Base-by-base conservation (phyloP, 2,113 vertebrate genomes). In the Zapus hudsonius region DNA sequence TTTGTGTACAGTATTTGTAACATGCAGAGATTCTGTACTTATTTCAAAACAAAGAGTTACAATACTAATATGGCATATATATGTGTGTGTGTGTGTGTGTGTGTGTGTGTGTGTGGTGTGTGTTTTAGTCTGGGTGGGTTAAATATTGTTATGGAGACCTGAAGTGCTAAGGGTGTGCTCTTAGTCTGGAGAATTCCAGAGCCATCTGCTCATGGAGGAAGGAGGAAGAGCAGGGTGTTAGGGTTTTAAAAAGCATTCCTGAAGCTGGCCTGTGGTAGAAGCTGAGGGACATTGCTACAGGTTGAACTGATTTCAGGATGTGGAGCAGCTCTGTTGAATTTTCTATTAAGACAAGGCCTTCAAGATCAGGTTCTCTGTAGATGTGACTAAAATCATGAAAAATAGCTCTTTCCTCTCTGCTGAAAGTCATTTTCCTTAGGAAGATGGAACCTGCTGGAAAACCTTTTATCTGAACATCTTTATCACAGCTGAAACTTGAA, bases 11-110 rank as follows among this genome's bases (percentile, higher is more conserved):
- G 31, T 79, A 33, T 84, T 79, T 89, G 8, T 17, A 80, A 69
- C 15, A 59, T 74, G 6, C 19, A n/a, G 31, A 40, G 44, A 78
- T 25, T 80, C 38, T 89, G 63, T 75, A 52, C 85, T 40, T 86
- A n/a, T 31, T 81, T 87, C 33, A 79, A 93, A 80, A 31, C 61
- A 44, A 61, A 87, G 90, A 78, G 29, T 86, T 89, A 89, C 72
- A 52, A 87, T 80, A 92, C 10, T 80, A 86, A 52, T 73, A n/a
- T 73, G 20, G 33, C 52, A 66, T 66, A 20, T 52, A 13, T 67
- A n/a, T n/a, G n/a, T n/a, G n/a, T n/a, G n/a, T n/a, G n/a, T n/a
- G n/a, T n/a, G n/a, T n/a, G n/a, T n/a, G n/a, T n/a, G n/a, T n/a
- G n/a, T n/a, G n/a, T n/a, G n/a, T n/a, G n/a, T n/a, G n/a, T n/a